A percentile compares a stretch with the other conserved stretches of the same genome.
phyloP scores from a whole-genome alignment of 2,888 invertebrate species.

The Mimas tiliae region DNA sequence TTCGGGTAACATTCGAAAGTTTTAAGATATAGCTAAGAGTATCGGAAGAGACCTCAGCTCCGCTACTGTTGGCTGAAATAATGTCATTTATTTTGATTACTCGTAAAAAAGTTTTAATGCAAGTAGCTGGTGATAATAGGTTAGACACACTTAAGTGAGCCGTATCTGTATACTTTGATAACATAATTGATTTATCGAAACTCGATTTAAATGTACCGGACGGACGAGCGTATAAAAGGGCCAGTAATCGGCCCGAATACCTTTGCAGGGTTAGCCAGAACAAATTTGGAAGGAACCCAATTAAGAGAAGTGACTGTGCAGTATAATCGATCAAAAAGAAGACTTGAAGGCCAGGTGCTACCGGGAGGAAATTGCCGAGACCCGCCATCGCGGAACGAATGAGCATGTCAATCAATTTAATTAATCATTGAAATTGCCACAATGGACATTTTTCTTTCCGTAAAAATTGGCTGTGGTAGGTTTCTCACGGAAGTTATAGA shows the following conservation, averaged over 20 bases:
- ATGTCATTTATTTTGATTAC: slow-evolving; percentile 55
- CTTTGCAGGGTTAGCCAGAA: slow-evolving; percentile 52
- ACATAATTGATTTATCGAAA: slow-evolving; percentile 41
- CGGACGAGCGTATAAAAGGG: slow-evolving; percentile 49
- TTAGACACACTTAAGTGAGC: neutral
- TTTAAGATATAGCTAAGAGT: slow-evolving; percentile 16
- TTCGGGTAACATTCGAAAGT: slow-evolving; percentile 43
- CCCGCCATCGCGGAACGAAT: slow-evolving; percentile 75
- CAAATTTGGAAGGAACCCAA: slow-evolving; percentile 70
- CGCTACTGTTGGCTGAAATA: slow-evolving; percentile 43
- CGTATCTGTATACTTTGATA: slow-evolving; percentile 34
- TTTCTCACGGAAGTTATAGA: slow-evolving; percentile 31
- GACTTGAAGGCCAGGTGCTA: slow-evolving; percentile 69
- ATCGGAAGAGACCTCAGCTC: neutral
- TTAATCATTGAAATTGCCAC: slow-evolving; percentile 72
- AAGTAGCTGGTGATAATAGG: slow-evolving; percentile 15
- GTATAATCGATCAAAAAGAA: slow-evolving; percentile 70
- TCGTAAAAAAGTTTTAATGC: slow-evolving; percentile 44
- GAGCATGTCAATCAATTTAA: slow-evolving; percentile 77
- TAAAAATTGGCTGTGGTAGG: slow-evolving; percentile 15
- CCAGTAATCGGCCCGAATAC: slow-evolving; percentile 61
- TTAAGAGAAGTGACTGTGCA: slow-evolving; percentile 79
- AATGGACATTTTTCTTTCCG: slow-evolving; percentile 57
- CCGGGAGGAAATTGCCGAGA: slow-evolving; percentile 58
- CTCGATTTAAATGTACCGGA: slow-evolving; percentile 31